Percentiles rank a stretch among this genome's conserved stretches.
phyloP scores from a whole-genome alignment of 2,113 vertebrate species.

The Desmodus rotundus region DNA sequence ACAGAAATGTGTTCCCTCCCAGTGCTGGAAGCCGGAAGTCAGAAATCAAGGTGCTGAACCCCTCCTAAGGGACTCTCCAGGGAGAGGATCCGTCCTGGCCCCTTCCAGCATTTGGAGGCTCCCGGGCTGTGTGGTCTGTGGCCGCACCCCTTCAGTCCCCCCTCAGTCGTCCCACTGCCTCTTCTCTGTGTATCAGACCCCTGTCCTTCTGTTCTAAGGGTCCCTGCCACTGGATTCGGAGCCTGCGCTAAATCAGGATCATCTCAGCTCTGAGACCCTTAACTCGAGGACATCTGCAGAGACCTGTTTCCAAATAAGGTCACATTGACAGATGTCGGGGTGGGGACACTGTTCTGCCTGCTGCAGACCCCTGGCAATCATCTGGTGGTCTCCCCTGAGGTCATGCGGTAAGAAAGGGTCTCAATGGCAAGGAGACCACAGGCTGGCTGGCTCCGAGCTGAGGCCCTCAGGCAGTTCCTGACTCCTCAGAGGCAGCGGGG shows the following conservation, averaged over 20 bases:
- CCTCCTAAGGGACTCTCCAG: accelerated
- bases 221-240: neutral
- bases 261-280: neutral
- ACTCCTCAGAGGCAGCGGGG: accelerated
- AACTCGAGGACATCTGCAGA: neutral
- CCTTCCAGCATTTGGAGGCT: neutral
- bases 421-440: neutral
- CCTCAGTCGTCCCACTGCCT: neutral
- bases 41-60: neutral
- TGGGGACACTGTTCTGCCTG: neutral
- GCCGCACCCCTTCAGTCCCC: accelerated
- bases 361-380: neutral
- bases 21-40: neutral
- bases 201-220: neutral
- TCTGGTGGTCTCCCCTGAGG: neutral
- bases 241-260: neutral
- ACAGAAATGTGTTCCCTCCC: neutral
- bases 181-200: neutral
- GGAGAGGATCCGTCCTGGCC: neutral
- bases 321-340: neutral
- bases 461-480: neutral
- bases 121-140: neutral
- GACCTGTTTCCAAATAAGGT: neutral
- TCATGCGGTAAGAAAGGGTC: neutral
- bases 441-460: neutral